These are phyloP conservation scores for Lepidurus apus DNA, from an alignment of 1,140 invertebrate genomes.

Conservation along the genomic window DNA sequence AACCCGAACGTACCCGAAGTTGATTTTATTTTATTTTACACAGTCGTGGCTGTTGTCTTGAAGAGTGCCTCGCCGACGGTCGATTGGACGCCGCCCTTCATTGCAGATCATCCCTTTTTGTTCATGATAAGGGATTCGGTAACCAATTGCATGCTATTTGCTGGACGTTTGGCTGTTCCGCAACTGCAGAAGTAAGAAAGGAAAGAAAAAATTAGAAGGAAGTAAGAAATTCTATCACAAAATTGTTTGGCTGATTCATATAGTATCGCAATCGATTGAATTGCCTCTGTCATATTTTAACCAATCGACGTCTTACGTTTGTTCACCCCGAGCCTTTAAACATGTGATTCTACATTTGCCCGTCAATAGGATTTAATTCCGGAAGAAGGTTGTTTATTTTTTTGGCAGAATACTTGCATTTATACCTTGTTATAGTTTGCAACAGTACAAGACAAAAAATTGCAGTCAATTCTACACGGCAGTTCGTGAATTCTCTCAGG, in stretches of 20 bases:
- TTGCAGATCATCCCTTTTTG: conserved; percentile 62
- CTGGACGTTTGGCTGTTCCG: conserved; percentile 57
- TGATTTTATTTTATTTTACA: no score
- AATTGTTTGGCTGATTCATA: neutral
- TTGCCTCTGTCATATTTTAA: neutral
- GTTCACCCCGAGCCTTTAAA: neutral
- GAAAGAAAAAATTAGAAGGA: neutral
- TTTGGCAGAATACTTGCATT: neutral
- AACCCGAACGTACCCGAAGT: no score
- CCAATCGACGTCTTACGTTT: neutral
- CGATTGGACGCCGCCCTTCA: conserved; percentile 46
- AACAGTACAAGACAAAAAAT: neutral
- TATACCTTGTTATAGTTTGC: neutral
- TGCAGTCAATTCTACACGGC: neutral
- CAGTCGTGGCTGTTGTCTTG: neutral
- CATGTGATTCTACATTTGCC: neutral
- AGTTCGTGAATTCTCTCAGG: neutral
- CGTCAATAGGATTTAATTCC: neutral
- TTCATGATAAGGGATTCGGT: conserved; percentile 61
- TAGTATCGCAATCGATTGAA: neutral
- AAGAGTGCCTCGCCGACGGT: no score
- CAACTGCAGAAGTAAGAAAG: conserved; percentile 23
- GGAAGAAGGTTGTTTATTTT: no score
- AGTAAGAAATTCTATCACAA: neutral
- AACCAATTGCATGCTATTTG: conserved; percentile 57